Percentiles rank a stretch among this genome's conserved stretches.
These are phyloP conservation scores for Electrophaes corylata DNA, from an alignment of 2,888 invertebrate genomes.

Conservation along the genomic window DNA sequence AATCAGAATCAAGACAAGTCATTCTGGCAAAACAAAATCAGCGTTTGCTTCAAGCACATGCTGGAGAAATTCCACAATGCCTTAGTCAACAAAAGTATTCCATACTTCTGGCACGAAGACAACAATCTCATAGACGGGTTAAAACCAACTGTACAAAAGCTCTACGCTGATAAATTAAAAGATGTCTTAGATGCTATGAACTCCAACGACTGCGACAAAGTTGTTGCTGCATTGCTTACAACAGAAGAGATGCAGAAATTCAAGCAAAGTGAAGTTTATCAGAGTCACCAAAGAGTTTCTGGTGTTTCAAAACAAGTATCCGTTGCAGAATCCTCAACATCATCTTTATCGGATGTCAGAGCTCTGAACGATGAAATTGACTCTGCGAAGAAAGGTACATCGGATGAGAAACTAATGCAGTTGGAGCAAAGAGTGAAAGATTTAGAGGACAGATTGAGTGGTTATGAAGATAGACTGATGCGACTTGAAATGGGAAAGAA, in stretches of 20 bases:
- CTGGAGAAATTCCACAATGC: constrained; percentile 61
- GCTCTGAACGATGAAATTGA: constrained; percentile 50
- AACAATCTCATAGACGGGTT: constrained; percentile 67
- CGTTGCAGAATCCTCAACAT: constrained; percentile 8
- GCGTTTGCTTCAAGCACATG: constrained; percentile 62
- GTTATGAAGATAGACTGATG: constrained; percentile 45
- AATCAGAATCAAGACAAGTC: constrained; percentile 55
- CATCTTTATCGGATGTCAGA: constrained; percentile 36
- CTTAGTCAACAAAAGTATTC: constrained; percentile 57
- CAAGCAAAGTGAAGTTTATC: constrained; percentile 58
- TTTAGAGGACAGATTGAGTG: constrained; percentile 29
- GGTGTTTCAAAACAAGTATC: constrained; percentile 29
- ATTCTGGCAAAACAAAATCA: constrained; percentile 66
- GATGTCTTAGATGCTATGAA: constrained; percentile 66
- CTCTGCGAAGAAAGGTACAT: constrained; percentile 31
- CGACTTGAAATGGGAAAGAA: constrained; percentile 40
- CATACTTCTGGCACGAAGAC: constrained; percentile 67
- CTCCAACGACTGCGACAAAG: constrained; percentile 57
- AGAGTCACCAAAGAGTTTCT: constrained; percentile 43
- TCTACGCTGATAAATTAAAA: constrained; percentile 64
- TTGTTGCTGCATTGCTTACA: constrained; percentile 54
- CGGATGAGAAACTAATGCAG: constrained; percentile 41
- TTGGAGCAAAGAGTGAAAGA: constrained; percentile 46
- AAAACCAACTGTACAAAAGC: constrained; percentile 52
- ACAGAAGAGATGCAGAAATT: constrained; percentile 57